phyloP scores from a whole-genome alignment of 2,888 invertebrate species.

The Lasiommata megera region DNA sequence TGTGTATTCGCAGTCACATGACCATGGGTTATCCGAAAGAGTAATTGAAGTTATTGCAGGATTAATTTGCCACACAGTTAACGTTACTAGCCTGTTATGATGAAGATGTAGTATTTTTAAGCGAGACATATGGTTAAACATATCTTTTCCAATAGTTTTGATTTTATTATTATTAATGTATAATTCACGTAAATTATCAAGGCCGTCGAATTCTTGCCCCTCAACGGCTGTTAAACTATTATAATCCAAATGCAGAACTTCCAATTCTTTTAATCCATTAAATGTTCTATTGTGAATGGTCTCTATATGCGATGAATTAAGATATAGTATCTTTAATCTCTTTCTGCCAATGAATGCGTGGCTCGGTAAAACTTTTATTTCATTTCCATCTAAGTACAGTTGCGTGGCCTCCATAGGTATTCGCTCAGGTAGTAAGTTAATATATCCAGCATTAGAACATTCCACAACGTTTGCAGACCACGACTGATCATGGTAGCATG shows the following conservation, averaged over 20 bases:
- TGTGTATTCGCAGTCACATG: constrained; percentile 90
- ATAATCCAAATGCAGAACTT: constrained; percentile 87
- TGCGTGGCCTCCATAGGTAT: constrained; percentile 96
- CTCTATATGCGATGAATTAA: constrained; percentile 90
- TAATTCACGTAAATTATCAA: constrained; percentile 86
- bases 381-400: constrained; percentile 92
- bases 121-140: constrained; percentile 85
- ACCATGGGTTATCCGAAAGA: constrained; percentile 89
- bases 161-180: constrained; percentile 89
- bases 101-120: constrained; percentile 85
- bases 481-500: constrained; percentile 93
- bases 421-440: constrained; percentile 86
- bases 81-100: constrained; percentile 85
- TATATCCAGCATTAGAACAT: constrained; percentile 87
- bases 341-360: constrained; percentile 94
- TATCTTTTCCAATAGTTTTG: constrained; percentile 84
- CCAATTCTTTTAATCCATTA: constrained; percentile 89
- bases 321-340: constrained; percentile 86
- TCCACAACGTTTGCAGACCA: constrained; percentile 94
- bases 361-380: constrained; percentile 87
- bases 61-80: constrained; percentile 88
- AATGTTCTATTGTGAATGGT: constrained; percentile 90
- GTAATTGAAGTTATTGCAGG: constrained; percentile 83
- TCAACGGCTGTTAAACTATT: constrained; percentile 86
- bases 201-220: constrained; percentile 90